Evolutionary conservation across 1,140 invertebrate species (phyloP), one percentile per base, ranked within the genome.

Genomic region (Cataglyphis hispanica): DNA sequence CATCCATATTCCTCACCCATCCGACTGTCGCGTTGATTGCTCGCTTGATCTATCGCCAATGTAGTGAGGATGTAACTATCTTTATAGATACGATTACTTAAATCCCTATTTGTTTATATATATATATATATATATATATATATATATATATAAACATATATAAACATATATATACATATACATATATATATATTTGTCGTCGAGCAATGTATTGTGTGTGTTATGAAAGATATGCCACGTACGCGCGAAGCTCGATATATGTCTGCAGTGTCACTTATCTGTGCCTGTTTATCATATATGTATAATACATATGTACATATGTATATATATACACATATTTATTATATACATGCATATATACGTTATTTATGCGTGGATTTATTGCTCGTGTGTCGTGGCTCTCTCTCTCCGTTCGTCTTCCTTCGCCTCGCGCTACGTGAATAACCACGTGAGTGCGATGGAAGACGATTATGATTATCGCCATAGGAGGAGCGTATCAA

Each of bases 191-290:
- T 72, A 76, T 27, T 56, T 90, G 76, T 91, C 83, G 84, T 86
- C 89, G 66, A 85, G 43, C 85, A 91, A 69, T 89, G 74, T 88
- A 86, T 84, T 91, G 76, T 91, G 77, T 87, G 80, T 90, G 81
- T 89, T 91, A 87, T 72, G 61, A 85, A 84, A 84, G 70, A 86
- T 88, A 86, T 91, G 72, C 84, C 87, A 88, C 90, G 89, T 92
- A 91, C 91, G 46, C 16, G 46, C 46, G 84, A 81, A 94, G 93
- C 92, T 94, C 91, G 90, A 91, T 50, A 50, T 50, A 50, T 94
- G 94, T 94, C 90, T 93, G 92, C 91, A 89, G 87, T 94, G 94
- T 94, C 92, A 93, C 89, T 83, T 89, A 86, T 89, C 77, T 89
- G 87, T 89, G 87, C 74, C 85, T 89, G 67, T 89, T 89, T 86